A percentile compares a stretch with the other conserved stretches of the same genome.
Evolutionary conservation across 2,113 vertebrate species (phyloP).

Genomic region (Zosterops japonicus): DNA sequence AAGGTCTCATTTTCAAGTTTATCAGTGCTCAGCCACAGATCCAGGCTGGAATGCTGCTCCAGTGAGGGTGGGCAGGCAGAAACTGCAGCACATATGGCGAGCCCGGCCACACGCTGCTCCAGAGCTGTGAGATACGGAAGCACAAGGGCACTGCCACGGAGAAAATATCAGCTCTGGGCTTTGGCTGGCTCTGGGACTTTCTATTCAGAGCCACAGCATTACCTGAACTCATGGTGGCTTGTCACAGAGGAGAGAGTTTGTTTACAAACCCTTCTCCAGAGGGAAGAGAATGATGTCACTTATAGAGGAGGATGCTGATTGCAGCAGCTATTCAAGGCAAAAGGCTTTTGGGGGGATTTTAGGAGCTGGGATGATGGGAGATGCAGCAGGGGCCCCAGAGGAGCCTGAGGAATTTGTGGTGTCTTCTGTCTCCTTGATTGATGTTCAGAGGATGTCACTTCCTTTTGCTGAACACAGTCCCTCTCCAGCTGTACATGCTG

Average conservation of each 20-base stretch:
- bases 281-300: not conserved
- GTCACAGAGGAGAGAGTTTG: not conserved
- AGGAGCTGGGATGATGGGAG: not conserved
- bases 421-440: not conserved
- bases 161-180: not conserved
- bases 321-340: not conserved
- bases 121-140: not conserved
- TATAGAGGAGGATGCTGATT: not conserved
- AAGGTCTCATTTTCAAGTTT: not conserved
- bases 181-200: not conserved
- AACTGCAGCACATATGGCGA: constrained; percentile 53
- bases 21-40: not conserved
- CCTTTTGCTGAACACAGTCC: not conserved
- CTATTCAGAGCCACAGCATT: not conserved
- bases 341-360: not conserved
- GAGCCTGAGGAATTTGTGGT: not conserved
- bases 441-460: not conserved
- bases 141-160: not conserved
- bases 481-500: not conserved
- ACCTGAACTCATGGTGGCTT: not conserved
- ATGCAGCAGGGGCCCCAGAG: fast-evolving
- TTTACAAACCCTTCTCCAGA: not conserved
- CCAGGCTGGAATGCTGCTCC: not conserved
- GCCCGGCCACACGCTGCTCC: constrained; percentile 24
- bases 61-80: not conserved